Evolutionary conservation across 2,888 invertebrate species (phyloP).

Genomic region (Sarcophaga variegata): DNA sequence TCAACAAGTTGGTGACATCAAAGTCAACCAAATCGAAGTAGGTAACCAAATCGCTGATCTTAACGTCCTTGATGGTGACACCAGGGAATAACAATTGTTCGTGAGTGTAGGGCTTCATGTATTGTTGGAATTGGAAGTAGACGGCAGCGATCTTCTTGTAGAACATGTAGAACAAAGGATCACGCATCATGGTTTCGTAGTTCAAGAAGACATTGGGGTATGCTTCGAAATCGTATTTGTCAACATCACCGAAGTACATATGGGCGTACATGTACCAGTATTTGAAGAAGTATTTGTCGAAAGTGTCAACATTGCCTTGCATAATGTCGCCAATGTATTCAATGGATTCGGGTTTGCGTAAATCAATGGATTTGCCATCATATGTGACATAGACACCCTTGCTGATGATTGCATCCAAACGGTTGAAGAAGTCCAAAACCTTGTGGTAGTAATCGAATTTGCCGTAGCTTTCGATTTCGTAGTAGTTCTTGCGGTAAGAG

Average conservation of each 20-base stretch:
- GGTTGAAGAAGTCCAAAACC: conserved; percentile 74
- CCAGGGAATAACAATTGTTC: conserved; percentile 84
- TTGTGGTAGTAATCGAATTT: conserved; percentile 30
- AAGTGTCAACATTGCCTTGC: conserved; percentile 82
- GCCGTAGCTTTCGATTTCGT: conserved; percentile 82
- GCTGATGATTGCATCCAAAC: conserved; percentile 82
- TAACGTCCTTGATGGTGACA: conserved; percentile 85
- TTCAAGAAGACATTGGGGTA: conserved; percentile 86
- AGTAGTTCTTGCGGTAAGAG: conserved; percentile 85
- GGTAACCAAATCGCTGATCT: conserved; percentile 86
- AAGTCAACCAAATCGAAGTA: conserved; percentile 86
- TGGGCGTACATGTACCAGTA: conserved; percentile 71
- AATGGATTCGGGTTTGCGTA: conserved; percentile 81
- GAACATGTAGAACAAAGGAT: conserved; percentile 87
- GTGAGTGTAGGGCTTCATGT: conserved; percentile 84
- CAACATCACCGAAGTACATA: conserved; percentile 68
- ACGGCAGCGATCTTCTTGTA: conserved; percentile 84
- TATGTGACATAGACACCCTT: conserved; percentile 79
- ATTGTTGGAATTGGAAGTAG: conserved; percentile 84
- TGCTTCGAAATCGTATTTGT: conserved; percentile 72
- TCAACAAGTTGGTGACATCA: conserved; percentile 82
- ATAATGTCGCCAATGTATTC: conserved; percentile 83
- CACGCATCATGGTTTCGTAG: conserved; percentile 86
- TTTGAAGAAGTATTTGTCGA: conserved; percentile 72
- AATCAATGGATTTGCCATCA: conserved; percentile 73